These are phyloP conservation scores for Sclerodermus sp. DNA, from an alignment of 2,888 invertebrate species.

Conservation along the genomic window DNA sequence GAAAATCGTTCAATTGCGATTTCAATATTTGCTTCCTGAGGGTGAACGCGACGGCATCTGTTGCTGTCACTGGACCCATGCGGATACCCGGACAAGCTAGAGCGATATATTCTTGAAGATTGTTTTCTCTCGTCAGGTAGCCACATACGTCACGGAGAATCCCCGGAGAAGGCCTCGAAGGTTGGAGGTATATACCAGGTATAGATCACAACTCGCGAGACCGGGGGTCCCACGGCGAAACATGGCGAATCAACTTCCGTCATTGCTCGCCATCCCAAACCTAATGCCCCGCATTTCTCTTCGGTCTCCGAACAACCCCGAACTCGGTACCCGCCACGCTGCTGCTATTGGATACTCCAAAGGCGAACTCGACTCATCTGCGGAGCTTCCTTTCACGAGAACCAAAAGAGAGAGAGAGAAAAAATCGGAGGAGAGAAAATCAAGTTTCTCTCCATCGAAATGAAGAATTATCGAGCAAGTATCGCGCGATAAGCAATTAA, in stretches of 20 bases:
- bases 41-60: conserved; percentile 8
- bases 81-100: conserved; percentile 21
- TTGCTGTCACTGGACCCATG: conserved; percentile 12
- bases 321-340: conserved; percentile 5
- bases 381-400: too few relatives aligned
- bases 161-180: conserved; percentile 46
- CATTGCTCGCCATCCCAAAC: conserved; percentile 54
- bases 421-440: too few relatives aligned
- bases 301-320: conserved; percentile 49
- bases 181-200: conserved; percentile 47
- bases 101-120: conserved; percentile 57
- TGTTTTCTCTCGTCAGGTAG: conserved; percentile 59
- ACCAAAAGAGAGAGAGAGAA: too few relatives aligned
- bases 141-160: conserved; percentile 56
- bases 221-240: conserved; percentile 47
- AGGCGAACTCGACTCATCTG: too few relatives aligned
- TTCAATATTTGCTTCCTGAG: conserved; percentile 16
- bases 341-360: too few relatives aligned
- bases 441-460: too few relatives aligned
- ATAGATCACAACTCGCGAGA: conserved; percentile 55
- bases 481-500: too few relatives aligned
- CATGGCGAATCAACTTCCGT: conserved; percentile 58
- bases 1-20: conserved; percentile 10
- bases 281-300: conserved; percentile 56
- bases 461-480: too few relatives aligned